phyloP scores from a whole-genome alignment of 2,113 vertebrate genomes.

The Candoia aspera region DNA sequence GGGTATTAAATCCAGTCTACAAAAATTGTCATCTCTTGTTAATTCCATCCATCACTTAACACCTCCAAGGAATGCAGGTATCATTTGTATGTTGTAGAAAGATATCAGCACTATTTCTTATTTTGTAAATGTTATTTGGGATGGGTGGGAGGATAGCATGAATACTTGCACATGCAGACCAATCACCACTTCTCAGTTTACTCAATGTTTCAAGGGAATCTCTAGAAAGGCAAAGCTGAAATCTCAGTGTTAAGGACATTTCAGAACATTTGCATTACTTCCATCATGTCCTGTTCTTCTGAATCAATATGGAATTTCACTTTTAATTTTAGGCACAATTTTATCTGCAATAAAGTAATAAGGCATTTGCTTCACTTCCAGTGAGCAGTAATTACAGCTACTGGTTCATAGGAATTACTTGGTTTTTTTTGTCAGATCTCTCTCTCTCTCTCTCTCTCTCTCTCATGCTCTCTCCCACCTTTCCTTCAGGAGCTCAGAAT shows the following conservation, averaged over 20 bases:
- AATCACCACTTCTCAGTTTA: not conserved
- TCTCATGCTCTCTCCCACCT: not conserved
- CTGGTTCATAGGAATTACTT: not conserved
- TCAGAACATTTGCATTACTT: not conserved
- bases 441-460: not conserved
- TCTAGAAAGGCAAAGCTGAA: not conserved
- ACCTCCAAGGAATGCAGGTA: not conserved
- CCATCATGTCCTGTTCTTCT: not conserved
- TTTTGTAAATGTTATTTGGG: not conserved
- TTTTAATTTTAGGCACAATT: not conserved
- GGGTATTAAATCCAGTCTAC: not conserved
- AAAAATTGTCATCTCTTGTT: not conserved
- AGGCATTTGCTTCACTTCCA: not conserved
- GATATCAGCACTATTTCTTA: not conserved
- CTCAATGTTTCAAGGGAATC: not conserved
- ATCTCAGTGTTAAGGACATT: not conserved
- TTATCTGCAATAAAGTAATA: not conserved
- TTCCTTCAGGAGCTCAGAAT: not conserved
- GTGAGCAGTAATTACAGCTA: not conserved
- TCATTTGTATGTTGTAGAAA: not conserved
- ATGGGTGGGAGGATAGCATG: not conserved
- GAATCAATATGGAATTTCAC: not conserved
- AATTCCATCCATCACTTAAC: not conserved
- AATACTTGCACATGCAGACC: not conserved
- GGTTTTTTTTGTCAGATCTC: not conserved